Evolutionary conservation across 2,797 vertebrate genomes (phyloP).

Genomic region (Hippocampus kuda): DNA sequence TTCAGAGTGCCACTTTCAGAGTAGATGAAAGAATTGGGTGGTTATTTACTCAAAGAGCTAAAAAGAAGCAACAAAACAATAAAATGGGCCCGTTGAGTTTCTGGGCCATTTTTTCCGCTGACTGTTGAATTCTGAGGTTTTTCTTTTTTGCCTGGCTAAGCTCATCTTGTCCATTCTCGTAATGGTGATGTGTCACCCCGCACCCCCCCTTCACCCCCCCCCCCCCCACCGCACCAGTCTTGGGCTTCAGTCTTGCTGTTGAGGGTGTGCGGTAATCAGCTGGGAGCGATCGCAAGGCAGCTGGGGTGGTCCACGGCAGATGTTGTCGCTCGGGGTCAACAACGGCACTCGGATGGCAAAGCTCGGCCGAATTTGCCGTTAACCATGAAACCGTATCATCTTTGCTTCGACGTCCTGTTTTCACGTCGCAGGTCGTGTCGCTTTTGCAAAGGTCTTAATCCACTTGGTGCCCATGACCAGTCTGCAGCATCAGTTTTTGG

Average conservation of each 20-base stretch:
- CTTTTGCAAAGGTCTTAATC: background rate
- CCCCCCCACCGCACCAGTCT: constrained; percentile 51
- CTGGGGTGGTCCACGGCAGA: constrained; percentile 45
- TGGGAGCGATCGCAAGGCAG: constrained; percentile 30
- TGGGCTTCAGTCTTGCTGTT: constrained; percentile 49
- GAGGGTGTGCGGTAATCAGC: constrained; percentile 49
- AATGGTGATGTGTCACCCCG: constrained; percentile 79
- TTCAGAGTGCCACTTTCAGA: constrained; percentile 25
- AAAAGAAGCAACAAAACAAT: constrained; percentile 65
- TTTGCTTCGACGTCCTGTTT: constrained; percentile 15
- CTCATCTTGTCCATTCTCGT: constrained; percentile 72
- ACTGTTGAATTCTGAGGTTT: constrained; percentile 65
- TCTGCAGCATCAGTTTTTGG: too few relatives aligned
- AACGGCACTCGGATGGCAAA: constrained; percentile 32
- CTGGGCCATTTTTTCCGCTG: constrained; percentile 67
- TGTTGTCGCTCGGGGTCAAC: constrained; percentile 47
- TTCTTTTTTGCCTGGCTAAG: constrained; percentile 71
- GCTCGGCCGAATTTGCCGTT: constrained; percentile 54
- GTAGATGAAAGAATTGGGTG: constrained; percentile 60
- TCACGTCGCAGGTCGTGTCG: background rate
- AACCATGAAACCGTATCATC: constrained; percentile 53
- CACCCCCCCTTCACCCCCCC: constrained; percentile 53
- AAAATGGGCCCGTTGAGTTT: constrained; percentile 63
- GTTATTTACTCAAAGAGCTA: constrained; percentile 67
- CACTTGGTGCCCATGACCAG: too few relatives aligned